Evolutionary conservation across 2,797 vertebrate species (phyloP), one percentile per base, ranked within the genome.

Genomic region (Lacerta agilis): DNA sequence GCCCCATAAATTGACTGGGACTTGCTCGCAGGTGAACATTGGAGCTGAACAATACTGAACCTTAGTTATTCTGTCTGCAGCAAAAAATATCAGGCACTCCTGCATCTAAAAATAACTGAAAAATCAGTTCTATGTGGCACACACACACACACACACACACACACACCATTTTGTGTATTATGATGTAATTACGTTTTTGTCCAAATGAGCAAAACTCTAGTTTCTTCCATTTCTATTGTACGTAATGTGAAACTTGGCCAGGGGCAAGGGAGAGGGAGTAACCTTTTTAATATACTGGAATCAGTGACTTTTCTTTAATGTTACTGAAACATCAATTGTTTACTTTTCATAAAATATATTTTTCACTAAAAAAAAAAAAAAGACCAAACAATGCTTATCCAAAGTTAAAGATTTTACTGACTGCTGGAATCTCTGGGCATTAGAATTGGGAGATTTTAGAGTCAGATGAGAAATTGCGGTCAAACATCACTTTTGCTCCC

Each of bases 131-230:
- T 15, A 27, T 13, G 45, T 36, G 15, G 73, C 18, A 73, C 58
- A 61, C 58, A 61, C 20, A 20, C 58, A 49, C 49, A 49, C 3
- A 55, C n/a, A 33, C 33, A 33, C 33, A 33, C 33, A 33, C 33
- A 33, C 49, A 64, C 20, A 43, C 45, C 29, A 76, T 76, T 13
- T 88, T 83, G 36, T 33, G 20, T 58, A 58, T 38, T 71, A 20
- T 71, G 82, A 72, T 84, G 82, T 43, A 78, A 64, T 84, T 64
- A 79, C n/a, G 58, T 15, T 58, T 78, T 88, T 77, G 67, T 38
- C 58, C 61, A 77, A 49, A n/a, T 43, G 43, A 27, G 27, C 29
- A 79, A 78, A 25, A 43, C 27, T 79, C 38, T 66, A 8, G 75
- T 67, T 76, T 64, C 71, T 76, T 82, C 79, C 64, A 72, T 79